These are phyloP conservation scores for Abrostola tripartita DNA, from an alignment of 2,888 invertebrate genomes.

Conservation along the genomic window DNA sequence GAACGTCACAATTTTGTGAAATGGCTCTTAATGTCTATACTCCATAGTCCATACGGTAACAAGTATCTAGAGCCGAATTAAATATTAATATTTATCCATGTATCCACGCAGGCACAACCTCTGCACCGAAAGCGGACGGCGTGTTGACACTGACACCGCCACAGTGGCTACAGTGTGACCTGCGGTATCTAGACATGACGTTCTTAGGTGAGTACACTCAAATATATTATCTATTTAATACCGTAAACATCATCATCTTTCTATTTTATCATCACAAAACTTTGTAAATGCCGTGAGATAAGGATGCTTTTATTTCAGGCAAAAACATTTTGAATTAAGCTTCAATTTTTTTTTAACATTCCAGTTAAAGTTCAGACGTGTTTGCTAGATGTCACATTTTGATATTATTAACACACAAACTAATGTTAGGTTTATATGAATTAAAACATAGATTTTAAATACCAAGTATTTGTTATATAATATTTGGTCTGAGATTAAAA, in stretches of 20 bases:
- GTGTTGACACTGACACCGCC: constrained; percentile 94
- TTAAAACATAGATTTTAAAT: too few relatives aligned
- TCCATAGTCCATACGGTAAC: too few relatives aligned
- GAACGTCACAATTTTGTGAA: too few relatives aligned
- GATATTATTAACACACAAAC: too few relatives aligned
- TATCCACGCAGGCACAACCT: constrained; percentile 58
- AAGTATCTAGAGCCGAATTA: background rate
- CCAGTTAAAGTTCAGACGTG: too few relatives aligned
- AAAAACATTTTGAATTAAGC: too few relatives aligned
- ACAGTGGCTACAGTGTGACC: constrained; percentile 99
- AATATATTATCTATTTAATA: background rate
- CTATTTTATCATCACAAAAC: background rate
- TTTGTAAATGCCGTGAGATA: background rate
- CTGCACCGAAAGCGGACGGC: constrained; percentile 76
- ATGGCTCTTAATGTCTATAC: too few relatives aligned
- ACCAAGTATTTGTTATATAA: too few relatives aligned
- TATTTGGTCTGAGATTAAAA: too few relatives aligned
- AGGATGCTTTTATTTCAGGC: background rate
- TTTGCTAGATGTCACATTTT: too few relatives aligned
- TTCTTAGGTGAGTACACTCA: constrained; percentile 90
- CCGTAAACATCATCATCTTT: background rate
- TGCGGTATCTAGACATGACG: constrained; percentile 96
- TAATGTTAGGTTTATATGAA: too few relatives aligned
- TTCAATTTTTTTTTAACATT: too few relatives aligned
- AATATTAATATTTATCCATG: constrained; percentile 9